These are phyloP conservation scores for Ctenopoma multispine DNA, from an alignment of 2,797 vertebrate species.

Conservation along the genomic window DNA sequence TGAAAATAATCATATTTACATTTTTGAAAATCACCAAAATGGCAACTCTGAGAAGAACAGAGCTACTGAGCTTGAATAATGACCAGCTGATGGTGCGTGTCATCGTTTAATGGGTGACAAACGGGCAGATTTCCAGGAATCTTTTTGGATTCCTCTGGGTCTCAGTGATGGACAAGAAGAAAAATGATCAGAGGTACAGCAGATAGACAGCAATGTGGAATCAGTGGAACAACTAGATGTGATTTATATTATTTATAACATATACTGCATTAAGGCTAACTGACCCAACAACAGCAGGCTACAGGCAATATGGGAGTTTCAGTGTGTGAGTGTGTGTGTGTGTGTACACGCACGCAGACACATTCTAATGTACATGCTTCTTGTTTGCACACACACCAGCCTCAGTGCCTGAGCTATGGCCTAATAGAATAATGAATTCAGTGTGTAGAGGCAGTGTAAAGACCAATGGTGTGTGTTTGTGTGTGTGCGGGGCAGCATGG, in stretches of 20 bases:
- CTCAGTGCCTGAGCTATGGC: constrained; percentile 71
- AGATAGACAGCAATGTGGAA: constrained; percentile 51
- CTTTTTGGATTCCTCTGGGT: constrained; percentile 17
- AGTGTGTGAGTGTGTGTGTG: constrained; percentile 12
- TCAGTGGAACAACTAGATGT: constrained; percentile 51
- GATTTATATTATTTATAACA: constrained; percentile 69
- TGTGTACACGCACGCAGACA: constrained; percentile 25
- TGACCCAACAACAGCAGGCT: constrained; percentile 58
- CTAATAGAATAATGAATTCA: constrained; percentile 85
- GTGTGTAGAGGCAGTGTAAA: constrained; percentile 65
- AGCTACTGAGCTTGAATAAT: background rate
- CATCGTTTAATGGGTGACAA: constrained; percentile 6
- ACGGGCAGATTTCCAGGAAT: constrained; percentile 19
- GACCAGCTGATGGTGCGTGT: background rate
- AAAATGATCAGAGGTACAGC: constrained; percentile 34
- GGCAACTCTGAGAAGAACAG: background rate
- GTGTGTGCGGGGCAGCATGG: constrained; percentile 68
- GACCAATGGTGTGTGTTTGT: constrained; percentile 50
- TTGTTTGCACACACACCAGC: constrained; percentile 58
- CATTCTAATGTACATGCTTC: constrained; percentile 48
- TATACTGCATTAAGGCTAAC: constrained; percentile 58
- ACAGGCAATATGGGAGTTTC: constrained; percentile 38
- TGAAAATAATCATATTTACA: background rate
- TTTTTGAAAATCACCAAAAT: background rate
- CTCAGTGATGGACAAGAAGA: constrained; percentile 20